phyloP scores from a whole-genome alignment of 1,140 invertebrate species.

The Agrilus planipennis region DNA sequence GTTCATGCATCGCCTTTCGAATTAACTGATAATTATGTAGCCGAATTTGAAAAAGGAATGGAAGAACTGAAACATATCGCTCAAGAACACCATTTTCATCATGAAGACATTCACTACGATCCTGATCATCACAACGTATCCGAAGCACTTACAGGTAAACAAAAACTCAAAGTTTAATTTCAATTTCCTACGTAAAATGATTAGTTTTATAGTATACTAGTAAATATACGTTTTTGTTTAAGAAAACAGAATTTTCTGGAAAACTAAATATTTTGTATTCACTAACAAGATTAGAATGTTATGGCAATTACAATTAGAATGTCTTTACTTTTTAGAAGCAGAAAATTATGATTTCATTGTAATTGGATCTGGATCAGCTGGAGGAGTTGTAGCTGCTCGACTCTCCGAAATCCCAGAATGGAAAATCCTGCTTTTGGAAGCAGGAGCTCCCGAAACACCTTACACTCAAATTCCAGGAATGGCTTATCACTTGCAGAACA shows the following conservation, averaged over 20 bases:
- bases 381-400: conserved; percentile 46
- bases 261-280: not conserved
- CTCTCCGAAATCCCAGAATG: conserved; percentile 58
- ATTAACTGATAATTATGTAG: conserved; percentile 18
- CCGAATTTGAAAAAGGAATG: conserved; percentile 16
- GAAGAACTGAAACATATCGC: conserved; percentile 11
- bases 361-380: conserved; percentile 37
- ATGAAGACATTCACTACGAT: conserved; percentile 9
- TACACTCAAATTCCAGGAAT: conserved; percentile 61
- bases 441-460: conserved; percentile 52
- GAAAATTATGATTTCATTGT: conserved; percentile 29
- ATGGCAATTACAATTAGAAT: not conserved
- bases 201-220: not conserved
- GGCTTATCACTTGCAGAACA: conserved; percentile 52
- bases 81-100: conserved; percentile 6
- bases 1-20: conserved; percentile 16
- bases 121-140: conserved; percentile 5
- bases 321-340: conserved; percentile 17
- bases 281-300: not conserved
- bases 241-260: not conserved
- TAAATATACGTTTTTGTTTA: not conserved
- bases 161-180: not conserved
- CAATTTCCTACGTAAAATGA: not conserved
- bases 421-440: conserved; percentile 61
- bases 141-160: conserved; percentile 10